Percentiles rank a stretch among this genome's conserved stretches.
Conservation (phyloP, 2,888 invertebrate species). For the Ptilodon capucinus region DNA sequence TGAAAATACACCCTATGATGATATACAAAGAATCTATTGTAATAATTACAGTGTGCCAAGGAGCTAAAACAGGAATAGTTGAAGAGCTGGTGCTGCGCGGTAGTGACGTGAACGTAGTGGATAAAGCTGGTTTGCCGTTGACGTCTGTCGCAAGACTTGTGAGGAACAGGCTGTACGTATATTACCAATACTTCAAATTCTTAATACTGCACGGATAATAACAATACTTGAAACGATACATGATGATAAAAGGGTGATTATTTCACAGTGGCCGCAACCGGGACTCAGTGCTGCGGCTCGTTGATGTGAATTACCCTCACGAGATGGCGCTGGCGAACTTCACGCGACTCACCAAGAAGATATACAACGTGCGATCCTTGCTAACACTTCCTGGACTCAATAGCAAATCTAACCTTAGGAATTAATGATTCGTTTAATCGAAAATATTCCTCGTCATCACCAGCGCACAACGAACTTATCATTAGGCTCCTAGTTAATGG, state of each 20-base stretch:
- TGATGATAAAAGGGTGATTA: too few relatives aligned
- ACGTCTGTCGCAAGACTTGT: constrained; percentile 56
- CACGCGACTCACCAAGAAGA: constrained; percentile 69
- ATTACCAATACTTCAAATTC: too few relatives aligned
- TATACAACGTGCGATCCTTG: constrained; percentile 59
- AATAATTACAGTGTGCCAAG: constrained; percentile 65
- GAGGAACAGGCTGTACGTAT: constrained; percentile 51
- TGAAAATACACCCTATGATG: too few relatives aligned
- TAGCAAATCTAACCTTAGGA: constrained; percentile 12
- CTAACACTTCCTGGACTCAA: constrained; percentile 35
- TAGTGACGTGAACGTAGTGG: constrained; percentile 52
- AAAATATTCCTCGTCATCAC: too few relatives aligned
- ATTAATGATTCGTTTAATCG: too few relatives aligned
- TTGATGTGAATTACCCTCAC: constrained; percentile 63
- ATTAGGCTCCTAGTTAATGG: too few relatives aligned
- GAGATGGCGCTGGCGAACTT: constrained; percentile 68
- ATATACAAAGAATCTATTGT: not conserved
- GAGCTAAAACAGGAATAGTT: constrained; percentile 60
- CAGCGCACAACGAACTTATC: too few relatives aligned
- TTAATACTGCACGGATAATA: not conserved
- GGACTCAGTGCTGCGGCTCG: constrained; percentile 60
- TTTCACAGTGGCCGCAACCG: constrained; percentile 54
- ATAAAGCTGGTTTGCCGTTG: constrained; percentile 59
- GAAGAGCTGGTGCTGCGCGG: constrained; percentile 68
- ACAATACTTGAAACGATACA: too few relatives aligned